Conservation (phyloP, 1,140 invertebrate species). For the Calosoma granatense region DNA sequence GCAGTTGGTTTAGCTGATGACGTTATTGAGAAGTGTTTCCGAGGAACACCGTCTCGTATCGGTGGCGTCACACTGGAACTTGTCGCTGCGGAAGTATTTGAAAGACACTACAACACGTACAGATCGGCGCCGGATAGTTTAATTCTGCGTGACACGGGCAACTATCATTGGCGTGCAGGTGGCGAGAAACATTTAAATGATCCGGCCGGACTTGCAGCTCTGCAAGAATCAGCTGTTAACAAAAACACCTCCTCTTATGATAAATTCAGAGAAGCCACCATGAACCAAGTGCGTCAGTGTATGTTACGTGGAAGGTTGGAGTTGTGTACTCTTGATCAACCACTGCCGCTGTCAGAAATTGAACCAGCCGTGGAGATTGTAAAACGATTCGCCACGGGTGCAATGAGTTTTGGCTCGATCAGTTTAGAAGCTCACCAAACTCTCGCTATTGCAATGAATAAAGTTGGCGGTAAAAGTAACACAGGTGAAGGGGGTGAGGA, state of each 20-base stretch:
- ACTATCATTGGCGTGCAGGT: slow-evolving; percentile 92
- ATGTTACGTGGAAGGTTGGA: slow-evolving; percentile 90
- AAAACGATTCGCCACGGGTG: slow-evolving; percentile 71
- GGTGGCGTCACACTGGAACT: slow-evolving; percentile 88
- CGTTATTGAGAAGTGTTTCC: slow-evolving; percentile 91
- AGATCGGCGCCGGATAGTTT: slow-evolving; percentile 60
- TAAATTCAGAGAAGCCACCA: slow-evolving; percentile 75
- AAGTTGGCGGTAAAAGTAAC: slow-evolving; percentile 85
- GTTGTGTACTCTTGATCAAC: slow-evolving; percentile 61
- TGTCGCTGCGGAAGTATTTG: slow-evolving; percentile 77
- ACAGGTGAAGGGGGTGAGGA: slow-evolving; percentile 93
- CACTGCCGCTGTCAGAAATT: slow-evolving; percentile 78
- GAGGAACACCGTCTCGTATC: slow-evolving; percentile 88
- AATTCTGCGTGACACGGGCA: slow-evolving; percentile 86
- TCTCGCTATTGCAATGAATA: slow-evolving; percentile 95
- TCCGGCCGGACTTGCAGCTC: slow-evolving; percentile 81
- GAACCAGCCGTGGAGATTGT: slow-evolving; percentile 92
- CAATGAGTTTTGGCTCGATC: slow-evolving; percentile 91
- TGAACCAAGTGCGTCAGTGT: slow-evolving; percentile 78
- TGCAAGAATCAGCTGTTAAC: slow-evolving; percentile 78
- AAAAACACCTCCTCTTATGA: slow-evolving; percentile 81
- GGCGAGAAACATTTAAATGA: slow-evolving; percentile 99
- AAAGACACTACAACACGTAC: slow-evolving; percentile 75
- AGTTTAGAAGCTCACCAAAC: slow-evolving; percentile 90
- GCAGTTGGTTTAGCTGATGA: slow-evolving; percentile 89